phyloP scores from a whole-genome alignment of 35 echinoderm and acorn worm species.

The Patiria miniata region DNA sequence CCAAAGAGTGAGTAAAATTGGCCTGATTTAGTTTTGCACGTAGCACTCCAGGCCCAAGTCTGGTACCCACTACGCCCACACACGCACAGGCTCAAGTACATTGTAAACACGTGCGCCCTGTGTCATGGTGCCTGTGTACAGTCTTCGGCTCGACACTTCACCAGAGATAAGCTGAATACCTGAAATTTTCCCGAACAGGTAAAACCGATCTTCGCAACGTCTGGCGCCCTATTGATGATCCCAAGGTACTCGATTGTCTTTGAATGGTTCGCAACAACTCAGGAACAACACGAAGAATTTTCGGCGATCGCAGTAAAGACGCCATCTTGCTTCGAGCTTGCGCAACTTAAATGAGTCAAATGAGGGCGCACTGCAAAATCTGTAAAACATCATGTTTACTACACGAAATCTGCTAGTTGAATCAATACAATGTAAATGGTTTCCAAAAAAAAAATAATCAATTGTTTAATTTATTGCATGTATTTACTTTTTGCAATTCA shows the following conservation, averaged over 20 bases:
- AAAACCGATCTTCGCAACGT: not conserved
- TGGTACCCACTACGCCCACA: no score
- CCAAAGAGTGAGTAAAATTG: no score
- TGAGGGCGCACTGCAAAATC: constrained; percentile 3
- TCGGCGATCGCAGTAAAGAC: not conserved
- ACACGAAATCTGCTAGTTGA: no score
- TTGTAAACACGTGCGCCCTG: not conserved
- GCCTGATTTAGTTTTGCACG: no score
- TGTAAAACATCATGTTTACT: no score
- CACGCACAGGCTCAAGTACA: no score
- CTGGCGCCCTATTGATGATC: not conserved
- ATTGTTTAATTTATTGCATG: no score
- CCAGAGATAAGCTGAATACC: not conserved
- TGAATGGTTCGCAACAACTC: not conserved
- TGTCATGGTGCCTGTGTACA: not conserved
- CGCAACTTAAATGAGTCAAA: not conserved
- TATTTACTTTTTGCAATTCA: no score
- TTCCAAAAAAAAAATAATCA: no score
- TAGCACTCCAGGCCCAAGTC: no score
- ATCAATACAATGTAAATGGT: no score
- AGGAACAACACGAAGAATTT: not conserved
- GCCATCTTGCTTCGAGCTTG: not conserved
- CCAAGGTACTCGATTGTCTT: not conserved
- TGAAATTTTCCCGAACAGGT: not conserved
- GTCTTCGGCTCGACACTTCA: not conserved